Percentiles rank a stretch among this genome's conserved stretches.
Conservation (phyloP, 2,113 vertebrate genomes). For the Stegastes partitus region DNA sequence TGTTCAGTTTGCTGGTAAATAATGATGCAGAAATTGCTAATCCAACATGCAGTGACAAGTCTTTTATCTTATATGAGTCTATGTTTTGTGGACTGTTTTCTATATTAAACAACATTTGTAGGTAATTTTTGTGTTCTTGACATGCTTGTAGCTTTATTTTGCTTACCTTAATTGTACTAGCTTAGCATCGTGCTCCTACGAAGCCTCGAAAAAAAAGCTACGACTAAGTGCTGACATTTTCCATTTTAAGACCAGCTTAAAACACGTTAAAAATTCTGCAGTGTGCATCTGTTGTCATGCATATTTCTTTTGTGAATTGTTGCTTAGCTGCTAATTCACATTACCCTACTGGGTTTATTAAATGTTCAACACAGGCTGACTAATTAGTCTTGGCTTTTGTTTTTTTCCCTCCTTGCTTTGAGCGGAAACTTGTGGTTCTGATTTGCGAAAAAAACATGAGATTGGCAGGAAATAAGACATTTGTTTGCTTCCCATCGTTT, state of each 20-base stretch:
- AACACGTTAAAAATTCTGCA: conserved; percentile 15
- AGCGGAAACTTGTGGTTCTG: conserved; percentile 48
- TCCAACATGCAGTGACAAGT: conserved; percentile 29
- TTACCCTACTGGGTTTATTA: conserved; percentile 51
- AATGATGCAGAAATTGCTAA: conserved; percentile 31
- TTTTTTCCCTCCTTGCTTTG: conserved; percentile 44
- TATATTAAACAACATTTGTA: not conserved
- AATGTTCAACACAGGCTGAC: conserved; percentile 58
- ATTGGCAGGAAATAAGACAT: conserved; percentile 57
- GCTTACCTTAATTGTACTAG: not conserved
- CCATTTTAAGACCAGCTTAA: conserved; percentile 7
- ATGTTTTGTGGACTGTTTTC: not conserved
- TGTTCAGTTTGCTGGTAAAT: conserved; percentile 11
- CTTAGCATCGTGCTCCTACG: not conserved
- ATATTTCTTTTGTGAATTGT: conserved; percentile 30
- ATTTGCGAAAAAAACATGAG: conserved; percentile 51
- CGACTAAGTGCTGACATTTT: conserved; percentile 9
- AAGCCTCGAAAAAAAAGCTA: conserved; percentile 11
- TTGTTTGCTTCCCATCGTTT: conserved; percentile 16
- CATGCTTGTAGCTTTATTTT: not conserved
- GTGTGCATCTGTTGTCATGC: conserved; percentile 21
- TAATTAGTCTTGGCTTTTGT: conserved; percentile 53
- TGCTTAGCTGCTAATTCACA: conserved; percentile 43
- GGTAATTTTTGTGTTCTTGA: not conserved
- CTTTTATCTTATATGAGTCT: conserved; percentile 32